Conservation (phyloP, 35 echinoderm and acorn worm species). For the Ophioderma brevispina region DNA sequence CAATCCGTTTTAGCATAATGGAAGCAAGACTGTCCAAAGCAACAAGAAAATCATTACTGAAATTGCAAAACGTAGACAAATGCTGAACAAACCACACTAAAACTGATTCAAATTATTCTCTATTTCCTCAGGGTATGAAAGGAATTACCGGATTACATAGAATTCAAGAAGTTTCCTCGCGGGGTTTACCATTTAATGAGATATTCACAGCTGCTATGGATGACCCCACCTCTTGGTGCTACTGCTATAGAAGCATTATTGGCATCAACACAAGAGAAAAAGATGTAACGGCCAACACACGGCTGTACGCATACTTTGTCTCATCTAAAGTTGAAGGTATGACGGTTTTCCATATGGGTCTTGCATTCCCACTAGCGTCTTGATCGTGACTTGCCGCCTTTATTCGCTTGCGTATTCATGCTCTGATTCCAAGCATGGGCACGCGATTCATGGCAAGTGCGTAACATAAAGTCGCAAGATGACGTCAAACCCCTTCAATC, state of each 20-base stretch:
- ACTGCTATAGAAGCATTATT: conserved; percentile 49
- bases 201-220: conserved; percentile 92
- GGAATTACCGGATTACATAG: conserved; percentile 83
- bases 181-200: conserved; percentile 54
- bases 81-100: not conserved
- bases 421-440: too few relatives aligned
- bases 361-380: not conserved
- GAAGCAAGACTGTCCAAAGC: too few relatives aligned
- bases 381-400: not conserved
- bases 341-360: not conserved
- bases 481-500: too few relatives aligned
- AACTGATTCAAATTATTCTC: not conserved
- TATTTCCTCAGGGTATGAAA: conserved; percentile 66
- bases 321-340: not conserved
- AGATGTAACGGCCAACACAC: conserved; percentile 82
- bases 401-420: too few relatives aligned
- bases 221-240: too few relatives aligned
- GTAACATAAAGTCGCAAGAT: too few relatives aligned
- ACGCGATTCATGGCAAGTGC: too few relatives aligned
- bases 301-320: not conserved
- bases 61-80: not conserved
- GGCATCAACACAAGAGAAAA: conserved; percentile 41
- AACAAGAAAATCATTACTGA: not conserved
- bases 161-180: conserved; percentile 95
- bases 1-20: too few relatives aligned